These are phyloP conservation scores for Poeciliopsis turrubarensis DNA, from an alignment of 2,113 vertebrate genomes.

Conservation along the genomic window DNA sequence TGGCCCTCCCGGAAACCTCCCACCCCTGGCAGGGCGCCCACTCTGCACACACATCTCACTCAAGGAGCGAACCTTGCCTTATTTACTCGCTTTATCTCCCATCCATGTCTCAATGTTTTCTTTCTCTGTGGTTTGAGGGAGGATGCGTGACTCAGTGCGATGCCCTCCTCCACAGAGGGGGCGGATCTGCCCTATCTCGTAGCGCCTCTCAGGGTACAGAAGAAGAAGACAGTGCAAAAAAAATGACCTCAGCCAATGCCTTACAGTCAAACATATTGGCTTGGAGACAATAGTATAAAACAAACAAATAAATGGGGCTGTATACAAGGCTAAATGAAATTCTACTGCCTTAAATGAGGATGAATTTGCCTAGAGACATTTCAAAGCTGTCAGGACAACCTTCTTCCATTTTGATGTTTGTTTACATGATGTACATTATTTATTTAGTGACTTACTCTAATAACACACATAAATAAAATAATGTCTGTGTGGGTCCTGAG, in stretches of 20 bases:
- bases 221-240: constrained; percentile 74
- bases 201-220: constrained; percentile 70
- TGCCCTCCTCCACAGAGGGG: constrained; percentile 80
- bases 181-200: constrained; percentile 75
- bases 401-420: constrained; percentile 45
- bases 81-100: constrained; percentile 67
- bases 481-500: constrained; percentile 41
- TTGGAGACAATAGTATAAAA: constrained; percentile 75
- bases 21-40: constrained; percentile 89
- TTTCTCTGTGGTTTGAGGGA: constrained; percentile 71
- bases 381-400: constrained; percentile 60
- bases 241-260: constrained; percentile 78
- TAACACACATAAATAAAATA: constrained; percentile 46
- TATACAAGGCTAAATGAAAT: constrained; percentile 74
- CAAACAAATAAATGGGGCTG: constrained; percentile 75
- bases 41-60: constrained; percentile 78
- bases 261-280: constrained; percentile 79
- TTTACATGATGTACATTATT: constrained; percentile 64
- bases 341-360: constrained; percentile 71
- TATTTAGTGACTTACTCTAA: constrained; percentile 50
- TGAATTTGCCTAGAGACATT: constrained; percentile 68
- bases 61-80: constrained; percentile 72
- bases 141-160: constrained; percentile 77
- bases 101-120: constrained; percentile 56
- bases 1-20: constrained; percentile 89